Evolutionary conservation across 2,113 vertebrate species (phyloP).

Genomic region (Felis chaus): DNA sequence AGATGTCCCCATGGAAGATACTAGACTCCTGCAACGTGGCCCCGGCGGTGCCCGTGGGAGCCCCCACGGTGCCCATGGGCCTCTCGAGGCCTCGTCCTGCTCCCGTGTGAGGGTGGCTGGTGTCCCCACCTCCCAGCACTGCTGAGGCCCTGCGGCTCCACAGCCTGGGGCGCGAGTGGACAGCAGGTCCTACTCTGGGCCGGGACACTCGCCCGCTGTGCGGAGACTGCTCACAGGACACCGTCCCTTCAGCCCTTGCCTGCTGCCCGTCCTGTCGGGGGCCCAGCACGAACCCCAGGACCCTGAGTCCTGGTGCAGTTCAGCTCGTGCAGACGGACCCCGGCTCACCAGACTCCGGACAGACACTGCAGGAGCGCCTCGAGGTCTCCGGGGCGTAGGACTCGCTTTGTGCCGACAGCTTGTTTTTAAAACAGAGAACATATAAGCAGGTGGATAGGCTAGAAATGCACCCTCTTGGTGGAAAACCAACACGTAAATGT

Average conservation of each 20-base stretch:
- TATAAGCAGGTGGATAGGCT: background rate
- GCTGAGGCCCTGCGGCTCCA: no score
- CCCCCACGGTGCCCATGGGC: background rate
- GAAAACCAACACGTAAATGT: background rate
- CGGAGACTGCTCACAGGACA: background rate
- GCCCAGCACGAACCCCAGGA: background rate
- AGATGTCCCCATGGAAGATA: no score
- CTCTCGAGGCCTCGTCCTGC: background rate
- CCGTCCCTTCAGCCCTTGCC: background rate
- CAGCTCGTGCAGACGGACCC: background rate
- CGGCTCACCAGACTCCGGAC: background rate
- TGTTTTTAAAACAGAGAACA: background rate
- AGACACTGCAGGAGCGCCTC: accelerated
- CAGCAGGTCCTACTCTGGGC: background rate
- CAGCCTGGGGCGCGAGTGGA: background rate
- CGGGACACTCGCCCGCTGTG: background rate
- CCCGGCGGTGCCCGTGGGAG: background rate
- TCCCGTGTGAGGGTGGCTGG: background rate
- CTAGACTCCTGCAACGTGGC: no score
- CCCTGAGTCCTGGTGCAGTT: background rate
- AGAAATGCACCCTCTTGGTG: background rate
- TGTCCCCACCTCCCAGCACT: background rate
- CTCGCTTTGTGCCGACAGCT: background rate
- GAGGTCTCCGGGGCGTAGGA: background rate
- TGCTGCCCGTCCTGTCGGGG: background rate